Conservation (phyloP, 1,140 invertebrate genomes). For the Calycopis cecrops region DNA sequence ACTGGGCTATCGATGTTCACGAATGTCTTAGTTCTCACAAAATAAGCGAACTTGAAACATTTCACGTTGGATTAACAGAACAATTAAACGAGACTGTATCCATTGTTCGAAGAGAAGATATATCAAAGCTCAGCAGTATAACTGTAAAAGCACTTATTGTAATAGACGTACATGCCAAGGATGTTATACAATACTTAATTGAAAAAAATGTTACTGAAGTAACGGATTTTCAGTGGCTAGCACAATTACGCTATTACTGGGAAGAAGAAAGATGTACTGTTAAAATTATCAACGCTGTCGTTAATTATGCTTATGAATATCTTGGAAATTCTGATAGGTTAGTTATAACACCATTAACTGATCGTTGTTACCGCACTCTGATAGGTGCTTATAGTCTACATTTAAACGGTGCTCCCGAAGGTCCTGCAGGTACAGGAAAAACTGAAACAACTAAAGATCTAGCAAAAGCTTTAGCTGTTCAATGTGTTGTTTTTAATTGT, state of each 20-base stretch:
- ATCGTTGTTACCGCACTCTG: conserved; percentile 90
- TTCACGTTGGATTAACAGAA: conserved; percentile 71
- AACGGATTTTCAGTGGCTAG: conserved; percentile 93
- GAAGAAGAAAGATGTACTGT: conserved; percentile 86
- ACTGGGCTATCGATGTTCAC: conserved; percentile 90
- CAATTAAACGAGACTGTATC: conserved; percentile 81
- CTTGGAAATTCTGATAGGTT: conserved; percentile 87
- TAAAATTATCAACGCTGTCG: conserved; percentile 90
- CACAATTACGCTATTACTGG: conserved; percentile 94
- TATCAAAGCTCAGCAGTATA: conserved; percentile 80
- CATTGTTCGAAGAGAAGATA: conserved; percentile 75
- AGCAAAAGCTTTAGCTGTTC: conserved; percentile 90
- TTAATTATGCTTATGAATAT: conserved; percentile 94
- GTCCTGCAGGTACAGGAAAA: conserved; percentile 95
- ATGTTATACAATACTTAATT: conserved; percentile 87
- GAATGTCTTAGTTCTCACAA: conserved; percentile 78
- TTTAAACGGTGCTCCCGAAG: conserved; percentile 90
- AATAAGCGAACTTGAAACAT: conserved; percentile 73
- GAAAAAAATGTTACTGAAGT: conserved; percentile 81
- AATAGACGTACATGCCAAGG: conserved; percentile 93
- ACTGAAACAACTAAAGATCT: conserved; percentile 96
- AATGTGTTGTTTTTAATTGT: conserved; percentile 95
- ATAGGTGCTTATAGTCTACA: conserved; percentile 93
- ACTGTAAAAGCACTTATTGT: conserved; percentile 92
- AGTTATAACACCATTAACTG: conserved; percentile 90